Base-by-base conservation (phyloP, 2,888 invertebrate genomes). In the Hydriomena furcata region DNA sequence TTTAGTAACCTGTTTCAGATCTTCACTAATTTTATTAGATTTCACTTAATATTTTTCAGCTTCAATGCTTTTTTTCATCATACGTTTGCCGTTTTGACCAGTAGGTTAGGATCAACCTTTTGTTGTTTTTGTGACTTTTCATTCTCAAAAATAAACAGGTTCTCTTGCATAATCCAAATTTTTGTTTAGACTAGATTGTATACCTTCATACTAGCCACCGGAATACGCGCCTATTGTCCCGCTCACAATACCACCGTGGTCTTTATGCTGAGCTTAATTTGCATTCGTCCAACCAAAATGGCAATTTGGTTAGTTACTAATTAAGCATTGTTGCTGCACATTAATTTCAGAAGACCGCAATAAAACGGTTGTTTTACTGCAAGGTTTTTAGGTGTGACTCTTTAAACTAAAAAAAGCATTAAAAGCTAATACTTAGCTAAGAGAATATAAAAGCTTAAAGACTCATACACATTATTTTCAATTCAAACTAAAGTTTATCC, bases 231-330 rank as follows among this genome's bases (percentile, higher is more conserved):
- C 50, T 35, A 62, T 58, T 58, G 58, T 60, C 40, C 38, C 38
- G 30, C 10, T 17, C 45, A 54, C 55, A 55, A 54, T 53, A 50
- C 46, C 43, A 46, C 41, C 31, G 36, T 41, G 44, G 51, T 45
- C 55, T 49, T 52, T 62, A 54, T 60, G 52, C 48, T 32, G 35
- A 52, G 49, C 38, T 41, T 43, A 47, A 58, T 57, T 58, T 60
- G 48, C 52, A 50, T 47, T 55, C 42, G 42, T 27, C 56, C 46
- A 53, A 53, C 46, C 55, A 52, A 58, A 58, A 55, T 56, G 42
- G 56, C 55, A 56, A 58, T 62, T 58, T 52, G 38, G 52, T 52
- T 47, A 51, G 46, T 34, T 48, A 42, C 50, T 56, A 46, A 53
- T 53, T 42, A 47, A 25, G 38, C 35, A 46, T 47, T 51, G 46